Percentiles rank a stretch among this genome's conserved stretches.
phyloP scores from a whole-genome alignment of 1,140 invertebrate species.

The Goniozus legneri region DNA sequence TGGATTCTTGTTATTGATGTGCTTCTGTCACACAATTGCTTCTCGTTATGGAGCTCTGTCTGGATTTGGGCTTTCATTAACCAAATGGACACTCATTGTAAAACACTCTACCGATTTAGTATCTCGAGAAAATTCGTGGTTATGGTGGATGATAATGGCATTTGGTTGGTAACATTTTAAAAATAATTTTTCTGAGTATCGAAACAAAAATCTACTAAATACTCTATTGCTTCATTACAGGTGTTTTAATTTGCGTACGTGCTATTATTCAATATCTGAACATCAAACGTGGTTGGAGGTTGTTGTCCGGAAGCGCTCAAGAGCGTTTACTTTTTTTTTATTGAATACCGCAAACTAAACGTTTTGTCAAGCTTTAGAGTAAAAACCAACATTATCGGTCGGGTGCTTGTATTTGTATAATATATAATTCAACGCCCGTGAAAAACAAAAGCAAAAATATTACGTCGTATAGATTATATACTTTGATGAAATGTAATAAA shows the following conservation, averaged over 20 bases:
- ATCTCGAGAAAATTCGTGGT: conserved; percentile 81
- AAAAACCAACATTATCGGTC: conserved; percentile 39
- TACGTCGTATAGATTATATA: conserved; percentile 23
- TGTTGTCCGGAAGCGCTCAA: conserved; percentile 79
- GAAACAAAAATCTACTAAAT: conserved; percentile 4
- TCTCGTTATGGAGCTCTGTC: conserved; percentile 88
- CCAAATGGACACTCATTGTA: conserved; percentile 92
- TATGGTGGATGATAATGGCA: conserved; percentile 87
- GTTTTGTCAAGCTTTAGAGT: conserved; percentile 25
- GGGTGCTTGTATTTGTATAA: conserved; percentile 37
- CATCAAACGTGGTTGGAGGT: conserved; percentile 84
- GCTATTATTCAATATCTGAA: conserved; percentile 86
- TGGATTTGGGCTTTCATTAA: conserved; percentile 86
- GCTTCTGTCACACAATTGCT: conserved; percentile 90
- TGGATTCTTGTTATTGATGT: conserved; percentile 86
- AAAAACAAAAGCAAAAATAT: conserved; percentile 19
- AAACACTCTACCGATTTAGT: conserved; percentile 84
- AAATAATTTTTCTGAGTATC: conserved; percentile 2
- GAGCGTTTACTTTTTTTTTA: conserved; percentile 85
- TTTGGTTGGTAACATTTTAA: conserved; percentile 62
- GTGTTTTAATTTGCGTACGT: conserved; percentile 80
- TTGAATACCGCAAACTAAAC: conserved; percentile 50
- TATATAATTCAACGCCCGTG: conserved; percentile 33
- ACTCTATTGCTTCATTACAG: conserved; percentile 50
- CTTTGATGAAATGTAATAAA: conserved; percentile 18